Evolutionary conservation across 2,888 invertebrate genomes (phyloP).

Genomic region (Pardosa pseudoannulata): DNA sequence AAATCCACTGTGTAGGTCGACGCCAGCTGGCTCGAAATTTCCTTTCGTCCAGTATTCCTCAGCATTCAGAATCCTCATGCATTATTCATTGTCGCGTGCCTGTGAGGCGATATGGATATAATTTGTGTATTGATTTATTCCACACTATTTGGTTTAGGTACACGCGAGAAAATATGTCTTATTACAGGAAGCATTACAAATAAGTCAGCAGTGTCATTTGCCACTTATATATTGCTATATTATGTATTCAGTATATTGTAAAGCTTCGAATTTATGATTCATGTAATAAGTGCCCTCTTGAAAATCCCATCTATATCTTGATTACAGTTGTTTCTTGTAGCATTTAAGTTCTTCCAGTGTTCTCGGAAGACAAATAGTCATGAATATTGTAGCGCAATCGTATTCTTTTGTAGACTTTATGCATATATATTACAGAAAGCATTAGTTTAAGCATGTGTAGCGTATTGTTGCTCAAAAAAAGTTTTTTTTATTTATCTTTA

Average conservation of each 20-base stretch:
- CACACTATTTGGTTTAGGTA: not conserved
- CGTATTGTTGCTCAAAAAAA: no score
- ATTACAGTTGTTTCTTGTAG: no score
- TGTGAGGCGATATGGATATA: not conserved
- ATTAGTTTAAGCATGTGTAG: no score
- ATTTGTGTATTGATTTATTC: not conserved
- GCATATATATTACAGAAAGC: no score
- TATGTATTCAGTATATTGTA: not conserved
- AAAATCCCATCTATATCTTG: no score
- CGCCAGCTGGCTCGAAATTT: not conserved
- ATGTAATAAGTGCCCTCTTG: no score
- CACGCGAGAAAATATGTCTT: not conserved
- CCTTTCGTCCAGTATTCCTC: not conserved
- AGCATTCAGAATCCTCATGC: not conserved
- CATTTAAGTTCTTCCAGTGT: no score
- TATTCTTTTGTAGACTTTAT: no score
- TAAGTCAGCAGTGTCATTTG: not conserved
- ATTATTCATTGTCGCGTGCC: not conserved
- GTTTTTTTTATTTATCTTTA: no score
- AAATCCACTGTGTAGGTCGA: not conserved
- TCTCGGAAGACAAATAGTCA: no score
- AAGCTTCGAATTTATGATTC: no score
- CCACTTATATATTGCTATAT: not conserved
- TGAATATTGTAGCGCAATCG: no score
- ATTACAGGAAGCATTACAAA: not conserved